A percentile compares a stretch with the other conserved stretches of the same genome.
Conservation (phyloP, 1,140 invertebrate species). For the Palaemon carinicauda region DNA sequence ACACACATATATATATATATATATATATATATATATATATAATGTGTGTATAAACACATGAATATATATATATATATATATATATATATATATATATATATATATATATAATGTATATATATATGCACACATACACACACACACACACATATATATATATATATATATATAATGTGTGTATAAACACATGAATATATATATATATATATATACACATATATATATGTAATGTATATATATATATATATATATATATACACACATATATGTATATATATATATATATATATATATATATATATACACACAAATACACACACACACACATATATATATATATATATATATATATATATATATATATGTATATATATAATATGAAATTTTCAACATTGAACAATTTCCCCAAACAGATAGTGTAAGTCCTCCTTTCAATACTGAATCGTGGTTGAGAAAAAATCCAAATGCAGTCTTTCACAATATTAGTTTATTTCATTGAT, state of each 20-base stretch:
- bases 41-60: too few species aligned
- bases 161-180: neutral
- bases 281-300: slow-evolving; percentile 2
- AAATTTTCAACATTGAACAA: too few species aligned
- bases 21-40: too few species aligned
- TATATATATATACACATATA: neutral
- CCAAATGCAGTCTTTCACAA: too few species aligned
- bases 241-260: neutral
- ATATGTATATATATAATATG: neutral
- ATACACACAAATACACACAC: neutral
- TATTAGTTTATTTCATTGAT: too few species aligned
- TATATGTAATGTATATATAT: neutral
- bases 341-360: neutral
- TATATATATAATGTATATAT: neutral
- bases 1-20: neutral
- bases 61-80: too few species aligned
- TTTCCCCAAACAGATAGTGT: too few species aligned
- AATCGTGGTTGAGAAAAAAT: too few species aligned
- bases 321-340: neutral
- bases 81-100: neutral
- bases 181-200: neutral
- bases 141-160: neutral
- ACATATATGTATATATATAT: neutral
- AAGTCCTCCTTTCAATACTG: too few species aligned
- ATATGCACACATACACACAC: neutral